Evolutionary conservation across 2,888 invertebrate genomes (phyloP), one percentile per base, ranked within the genome.

Genomic region (Lasioglossum figueresi): DNA sequence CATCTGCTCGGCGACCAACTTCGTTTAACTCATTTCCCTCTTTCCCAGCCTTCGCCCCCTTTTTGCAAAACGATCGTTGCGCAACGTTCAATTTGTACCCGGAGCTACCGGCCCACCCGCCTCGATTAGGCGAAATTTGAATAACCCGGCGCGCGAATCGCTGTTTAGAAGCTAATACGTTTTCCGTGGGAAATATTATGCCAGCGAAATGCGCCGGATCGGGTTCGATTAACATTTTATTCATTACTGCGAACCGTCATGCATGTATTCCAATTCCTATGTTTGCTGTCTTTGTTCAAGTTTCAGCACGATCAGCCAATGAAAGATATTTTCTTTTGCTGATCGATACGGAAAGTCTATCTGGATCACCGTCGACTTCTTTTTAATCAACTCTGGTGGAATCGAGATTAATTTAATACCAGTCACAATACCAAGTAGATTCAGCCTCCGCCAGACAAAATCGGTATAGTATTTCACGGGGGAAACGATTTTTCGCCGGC

Each of bases 21-120:
- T 85, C 84, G 81, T 88, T 89, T 86, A 88, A 89, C 84, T 83
- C 87, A 83, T 89, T 88, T 85, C 80, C 77, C 75, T 74, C 34
- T 68, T 76, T 77, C 56, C 70, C 52, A 73, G 23, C 43, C 56
- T 34, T 68, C 56, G 48, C 56, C n/a, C 52, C 37, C 68, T 40
- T 37, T 87, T 82, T 82, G 70, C 83, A 45, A 66, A 80, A 63
- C 73, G 68, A n/a, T 70, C 76, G 37, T 27, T 66, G 48, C n/a
- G 43, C 31, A 63, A 45, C 72, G 37, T 77, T 76, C 43, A 74
- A 45, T 68, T 37, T 48, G 31, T 40, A 37, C 8, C 34, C 52
- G 43, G 2, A n/a, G 40, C 63, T 6, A 0, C 31, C 31, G 31
- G 79, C 59, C 59, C 27, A 16, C 19, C 19, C 14, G 59, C 19